Percentiles rank a stretch among this genome's conserved stretches.
Evolutionary conservation across 2,113 vertebrate genomes (phyloP).

Genomic region (Bagarius yarrelli): DNA sequence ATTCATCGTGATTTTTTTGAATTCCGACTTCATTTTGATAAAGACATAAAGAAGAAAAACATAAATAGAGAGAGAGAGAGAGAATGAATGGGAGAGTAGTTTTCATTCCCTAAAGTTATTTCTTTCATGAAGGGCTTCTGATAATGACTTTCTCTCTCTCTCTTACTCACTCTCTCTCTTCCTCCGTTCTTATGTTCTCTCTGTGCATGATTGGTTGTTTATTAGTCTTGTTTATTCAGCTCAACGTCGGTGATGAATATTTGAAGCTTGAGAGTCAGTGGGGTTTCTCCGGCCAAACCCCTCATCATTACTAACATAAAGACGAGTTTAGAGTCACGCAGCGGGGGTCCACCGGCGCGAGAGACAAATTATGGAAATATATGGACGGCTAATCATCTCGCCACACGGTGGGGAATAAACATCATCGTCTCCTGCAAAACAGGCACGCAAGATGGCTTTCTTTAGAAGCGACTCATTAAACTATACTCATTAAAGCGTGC

Average conservation of each 20-base stretch:
- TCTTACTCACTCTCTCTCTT: not conserved
- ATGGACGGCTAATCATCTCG: slow-evolving; percentile 80
- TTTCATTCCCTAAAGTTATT: not conserved
- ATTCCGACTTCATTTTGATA: not conserved
- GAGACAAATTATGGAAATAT: slow-evolving; percentile 84
- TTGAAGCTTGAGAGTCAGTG: slow-evolving; percentile 11
- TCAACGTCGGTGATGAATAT: slow-evolving; percentile 8
- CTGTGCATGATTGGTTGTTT: slow-evolving; percentile 29
- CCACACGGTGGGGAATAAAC: slow-evolving; percentile 75
- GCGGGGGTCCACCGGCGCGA: slow-evolving; percentile 74
- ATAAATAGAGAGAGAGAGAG: not conserved
- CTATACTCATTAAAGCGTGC: slow-evolving; percentile 13
- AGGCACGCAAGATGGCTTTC: slow-evolving; percentile 53
- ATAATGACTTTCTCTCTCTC: not conserved
- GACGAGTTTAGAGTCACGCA: slow-evolving; percentile 73
- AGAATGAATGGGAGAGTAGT: not conserved
- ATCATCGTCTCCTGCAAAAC: slow-evolving; percentile 68
- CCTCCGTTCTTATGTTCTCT: not conserved
- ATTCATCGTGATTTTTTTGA: not conserved
- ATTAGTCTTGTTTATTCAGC: slow-evolving; percentile 15
- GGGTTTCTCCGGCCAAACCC: slow-evolving; percentile 35
- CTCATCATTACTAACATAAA: slow-evolving; percentile 56
- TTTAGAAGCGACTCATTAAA: slow-evolving; percentile 66
- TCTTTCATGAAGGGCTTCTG: not conserved
- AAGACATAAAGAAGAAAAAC: not conserved